These are phyloP conservation scores for Chitala chitala DNA, from an alignment of 2,113 vertebrate genomes.

Conservation along the genomic window DNA sequence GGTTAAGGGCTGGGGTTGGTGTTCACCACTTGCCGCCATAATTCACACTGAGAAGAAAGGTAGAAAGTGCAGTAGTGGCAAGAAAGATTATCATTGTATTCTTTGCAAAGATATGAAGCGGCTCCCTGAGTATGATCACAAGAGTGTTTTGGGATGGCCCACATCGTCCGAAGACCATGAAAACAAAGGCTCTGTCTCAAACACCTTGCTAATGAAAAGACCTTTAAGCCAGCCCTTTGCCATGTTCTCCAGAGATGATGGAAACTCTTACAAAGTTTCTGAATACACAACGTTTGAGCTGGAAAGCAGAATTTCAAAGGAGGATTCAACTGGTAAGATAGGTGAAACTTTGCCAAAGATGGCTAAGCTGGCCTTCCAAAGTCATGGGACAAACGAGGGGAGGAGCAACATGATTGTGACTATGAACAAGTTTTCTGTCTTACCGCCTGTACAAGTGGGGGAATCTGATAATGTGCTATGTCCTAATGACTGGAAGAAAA, in stretches of 20 bases:
- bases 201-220: conserved; percentile 1
- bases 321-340: not conserved
- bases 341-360: not conserved
- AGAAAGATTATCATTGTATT: conserved; percentile 38
- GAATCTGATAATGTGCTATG: conserved; percentile 13
- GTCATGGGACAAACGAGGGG: conserved; percentile 24
- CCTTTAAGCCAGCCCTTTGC: not conserved
- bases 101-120: conserved; percentile 45
- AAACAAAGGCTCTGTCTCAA: not conserved
- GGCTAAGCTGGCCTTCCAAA: conserved; percentile 19
- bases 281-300: conserved; percentile 10
- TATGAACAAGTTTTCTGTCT: conserved; percentile 50
- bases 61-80: conserved; percentile 47
- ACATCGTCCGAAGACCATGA: not conserved
- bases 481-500: conserved; percentile 18
- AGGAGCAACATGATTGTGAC: conserved; percentile 33
- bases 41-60: conserved; percentile 54
- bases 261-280: not conserved
- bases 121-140: conserved; percentile 21
- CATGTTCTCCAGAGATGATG: too few relatives aligned
- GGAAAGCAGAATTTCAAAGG: conserved; percentile 16
- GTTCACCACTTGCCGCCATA: conserved; percentile 53
- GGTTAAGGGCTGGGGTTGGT: conserved; percentile 69
- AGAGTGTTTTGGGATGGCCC: not conserved
- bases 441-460: conserved; percentile 52